Evolutionary conservation across 2,113 vertebrate genomes (phyloP).

Genomic region (Perca schrenkii): DNA sequence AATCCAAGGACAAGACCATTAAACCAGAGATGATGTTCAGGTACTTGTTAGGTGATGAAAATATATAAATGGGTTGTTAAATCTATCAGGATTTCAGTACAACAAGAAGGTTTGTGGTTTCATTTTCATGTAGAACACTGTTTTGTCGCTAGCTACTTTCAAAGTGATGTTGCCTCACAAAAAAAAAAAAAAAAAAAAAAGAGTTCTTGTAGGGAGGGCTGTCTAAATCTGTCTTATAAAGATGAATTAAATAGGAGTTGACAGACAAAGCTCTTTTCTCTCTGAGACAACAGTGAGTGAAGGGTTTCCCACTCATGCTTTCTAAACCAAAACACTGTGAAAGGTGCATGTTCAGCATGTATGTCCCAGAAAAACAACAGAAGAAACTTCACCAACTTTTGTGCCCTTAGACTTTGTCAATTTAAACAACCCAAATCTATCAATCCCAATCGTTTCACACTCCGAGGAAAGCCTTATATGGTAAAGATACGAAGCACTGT

Average conservation of each 20-base stretch:
- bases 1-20: conserved; percentile 29
- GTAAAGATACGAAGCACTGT: background rate
- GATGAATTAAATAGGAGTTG: conserved; percentile 11
- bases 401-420: background rate
- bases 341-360: conserved; percentile 21
- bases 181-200: background rate
- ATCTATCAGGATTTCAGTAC: conserved; percentile 17
- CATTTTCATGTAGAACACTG: conserved; percentile 28
- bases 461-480: background rate
- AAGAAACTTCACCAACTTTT: conserved; percentile 12
- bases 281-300: conserved; percentile 16
- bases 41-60: background rate
- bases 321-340: background rate
- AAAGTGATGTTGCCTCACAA: background rate
- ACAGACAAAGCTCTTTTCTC: conserved; percentile 22
- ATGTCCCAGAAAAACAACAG: conserved; percentile 37
- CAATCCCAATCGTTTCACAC: background rate
- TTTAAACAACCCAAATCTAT: conserved; percentile 28
- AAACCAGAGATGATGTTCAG: conserved; percentile 13
- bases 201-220: background rate
- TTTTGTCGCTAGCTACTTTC: conserved; percentile 9
- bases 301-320: conserved; percentile 8
- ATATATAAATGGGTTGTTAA: conserved; percentile 24
- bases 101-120: conserved; percentile 22
- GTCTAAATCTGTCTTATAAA: conserved; percentile 3